Conservation (phyloP, 1,140 invertebrate species). For the Penaeus indicus region DNA sequence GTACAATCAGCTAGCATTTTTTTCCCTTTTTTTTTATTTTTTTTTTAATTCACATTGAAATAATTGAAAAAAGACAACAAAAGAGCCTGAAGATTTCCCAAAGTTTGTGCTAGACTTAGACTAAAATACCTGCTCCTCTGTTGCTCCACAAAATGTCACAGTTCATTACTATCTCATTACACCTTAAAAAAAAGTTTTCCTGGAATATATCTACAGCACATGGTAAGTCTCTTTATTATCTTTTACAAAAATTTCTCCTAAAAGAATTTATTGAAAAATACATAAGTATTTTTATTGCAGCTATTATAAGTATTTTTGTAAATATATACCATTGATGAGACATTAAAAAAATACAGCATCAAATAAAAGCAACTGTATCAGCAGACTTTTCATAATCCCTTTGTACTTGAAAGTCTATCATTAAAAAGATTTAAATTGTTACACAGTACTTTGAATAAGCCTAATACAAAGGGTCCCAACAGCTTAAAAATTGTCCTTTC, state of each 20-base stretch:
- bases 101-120: constrained; percentile 20
- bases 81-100: constrained; percentile 32
- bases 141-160: too few species aligned
- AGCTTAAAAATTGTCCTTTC: too few species aligned
- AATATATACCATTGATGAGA: constrained; percentile 12
- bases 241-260: not conserved
- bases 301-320: constrained; percentile 11
- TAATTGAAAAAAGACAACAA: constrained; percentile 8
- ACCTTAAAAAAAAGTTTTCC: too few species aligned
- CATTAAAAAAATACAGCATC: constrained; percentile 52
- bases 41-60: not conserved
- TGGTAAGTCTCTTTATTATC: not conserved
- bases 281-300: not conserved
- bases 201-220: too few species aligned
- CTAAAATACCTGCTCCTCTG: constrained; percentile 3
- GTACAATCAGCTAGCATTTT: too few species aligned
- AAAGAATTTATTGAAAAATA: constrained; percentile 1
- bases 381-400: constrained; percentile 29
- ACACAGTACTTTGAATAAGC: too few species aligned
- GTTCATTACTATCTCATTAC: too few species aligned
- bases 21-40: too few species aligned
- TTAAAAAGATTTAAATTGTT: not conserved
- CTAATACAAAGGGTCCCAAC: too few species aligned
- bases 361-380: too few species aligned
- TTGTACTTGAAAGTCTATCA: constrained; percentile 52